Evolutionary conservation across 2,797 vertebrate genomes (phyloP).

Genomic region (Saxicola maurus): DNA sequence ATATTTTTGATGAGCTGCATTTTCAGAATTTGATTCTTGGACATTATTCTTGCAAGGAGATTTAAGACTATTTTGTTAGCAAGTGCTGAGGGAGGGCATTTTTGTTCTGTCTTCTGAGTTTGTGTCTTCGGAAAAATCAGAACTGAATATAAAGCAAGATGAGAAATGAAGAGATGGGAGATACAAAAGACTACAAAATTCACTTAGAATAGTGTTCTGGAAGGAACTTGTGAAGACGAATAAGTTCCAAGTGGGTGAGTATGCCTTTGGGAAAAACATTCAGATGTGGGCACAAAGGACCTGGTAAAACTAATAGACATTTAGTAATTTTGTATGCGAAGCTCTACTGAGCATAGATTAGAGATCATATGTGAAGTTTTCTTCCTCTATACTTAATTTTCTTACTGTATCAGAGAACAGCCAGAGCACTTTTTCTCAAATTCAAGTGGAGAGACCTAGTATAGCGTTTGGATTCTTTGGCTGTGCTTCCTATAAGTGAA

Average conservation of each 20-base stretch:
- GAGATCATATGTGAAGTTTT: not conserved
- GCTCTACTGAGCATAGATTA: not conserved
- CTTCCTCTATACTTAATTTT: not conserved
- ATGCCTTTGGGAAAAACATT: not conserved
- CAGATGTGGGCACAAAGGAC: not conserved
- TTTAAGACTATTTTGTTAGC: not conserved
- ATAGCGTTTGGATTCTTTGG: not conserved
- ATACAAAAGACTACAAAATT: not conserved
- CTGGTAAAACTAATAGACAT: not conserved
- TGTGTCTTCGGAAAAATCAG: not conserved
- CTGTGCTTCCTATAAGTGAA: not conserved
- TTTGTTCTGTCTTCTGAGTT: not conserved
- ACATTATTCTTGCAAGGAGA: not conserved
- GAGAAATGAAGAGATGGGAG: not conserved
- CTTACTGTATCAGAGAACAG: not conserved
- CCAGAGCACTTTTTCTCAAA: not conserved
- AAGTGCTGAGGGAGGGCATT: not conserved
- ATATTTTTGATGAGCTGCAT: not conserved
- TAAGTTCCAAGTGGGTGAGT: not conserved
- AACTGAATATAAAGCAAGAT: not conserved
- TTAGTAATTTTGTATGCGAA: not conserved
- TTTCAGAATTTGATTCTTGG: not conserved
- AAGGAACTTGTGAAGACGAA: not conserved
- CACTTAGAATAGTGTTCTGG: not conserved
- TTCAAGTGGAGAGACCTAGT: not conserved